Evolutionary conservation across 2,113 vertebrate genomes (phyloP).

Genomic region (Anser brachyrhynchus): DNA sequence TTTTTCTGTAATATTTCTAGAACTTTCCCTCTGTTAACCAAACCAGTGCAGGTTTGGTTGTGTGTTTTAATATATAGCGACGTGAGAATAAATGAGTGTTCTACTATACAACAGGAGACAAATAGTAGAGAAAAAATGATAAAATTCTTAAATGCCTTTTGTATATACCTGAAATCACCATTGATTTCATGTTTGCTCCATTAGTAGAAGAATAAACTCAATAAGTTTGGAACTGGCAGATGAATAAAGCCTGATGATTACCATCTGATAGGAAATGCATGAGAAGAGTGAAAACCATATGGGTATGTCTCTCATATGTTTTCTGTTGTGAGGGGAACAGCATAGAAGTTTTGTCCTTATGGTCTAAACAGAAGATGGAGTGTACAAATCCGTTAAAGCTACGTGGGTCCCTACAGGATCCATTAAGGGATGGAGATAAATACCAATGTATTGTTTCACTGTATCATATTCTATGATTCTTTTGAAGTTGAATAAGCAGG

Average conservation of each 20-base stretch:
- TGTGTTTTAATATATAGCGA: neutral
- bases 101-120: neutral
- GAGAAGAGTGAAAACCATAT: neutral
- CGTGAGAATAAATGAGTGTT: neutral
- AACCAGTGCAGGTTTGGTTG: neutral
- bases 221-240: neutral
- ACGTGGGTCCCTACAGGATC: neutral
- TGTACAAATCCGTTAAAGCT: neutral
- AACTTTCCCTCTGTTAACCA: neutral
- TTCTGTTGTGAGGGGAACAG: neutral
- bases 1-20: neutral
- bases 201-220: neutral
- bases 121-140: neutral
- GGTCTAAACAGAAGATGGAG: neutral
- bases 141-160: neutral
- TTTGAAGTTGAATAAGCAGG: neutral
- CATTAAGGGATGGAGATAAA: neutral
- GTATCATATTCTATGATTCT: neutral
- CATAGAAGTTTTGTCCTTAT: neutral
- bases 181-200: neutral
- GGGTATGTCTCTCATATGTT: neutral
- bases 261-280: neutral
- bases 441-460: neutral
- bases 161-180: neutral
- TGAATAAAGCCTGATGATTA: neutral